Conservation (phyloP, 1,140 invertebrate genomes). For the Cherax quadricarinatus region DNA sequence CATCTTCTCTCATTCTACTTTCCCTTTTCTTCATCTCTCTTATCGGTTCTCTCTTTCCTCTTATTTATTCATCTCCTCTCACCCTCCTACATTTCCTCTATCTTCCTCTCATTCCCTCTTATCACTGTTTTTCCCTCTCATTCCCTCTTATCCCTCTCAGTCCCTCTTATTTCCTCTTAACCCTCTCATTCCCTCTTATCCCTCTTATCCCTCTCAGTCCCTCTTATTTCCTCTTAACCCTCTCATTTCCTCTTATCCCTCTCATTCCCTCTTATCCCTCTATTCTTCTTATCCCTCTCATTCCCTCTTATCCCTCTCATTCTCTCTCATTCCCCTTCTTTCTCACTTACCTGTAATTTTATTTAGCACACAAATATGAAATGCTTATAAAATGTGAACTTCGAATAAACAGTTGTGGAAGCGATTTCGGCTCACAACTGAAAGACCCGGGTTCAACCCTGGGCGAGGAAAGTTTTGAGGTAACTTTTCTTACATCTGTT, state of each 20-base stretch:
- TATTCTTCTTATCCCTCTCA: not conserved
- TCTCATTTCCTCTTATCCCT: not conserved
- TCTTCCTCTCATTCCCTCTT: not conserved
- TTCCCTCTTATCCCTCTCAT: not conserved
- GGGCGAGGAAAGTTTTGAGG: too few species aligned
- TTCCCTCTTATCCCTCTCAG: not conserved
- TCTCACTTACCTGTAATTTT: not conserved
- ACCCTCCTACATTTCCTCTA: not conserved
- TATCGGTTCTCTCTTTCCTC: too few species aligned
- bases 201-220: not conserved
- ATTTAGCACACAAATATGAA: too few species aligned
- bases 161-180: not conserved
- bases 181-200: not conserved
- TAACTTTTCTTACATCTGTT: too few species aligned
- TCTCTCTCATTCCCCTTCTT: not conserved
- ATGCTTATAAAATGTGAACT: too few species aligned
- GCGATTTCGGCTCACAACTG: too few species aligned
- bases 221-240: not conserved
- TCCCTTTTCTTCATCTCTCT: not conserved
- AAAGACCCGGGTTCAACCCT: too few species aligned
- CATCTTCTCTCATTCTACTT: too few species aligned
- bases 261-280: not conserved
- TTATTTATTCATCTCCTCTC: too few species aligned
- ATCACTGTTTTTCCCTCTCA: not conserved
- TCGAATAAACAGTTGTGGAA: too few species aligned